Conservation (phyloP, 1,140 invertebrate species). For the Drosophila insularis region DNA sequence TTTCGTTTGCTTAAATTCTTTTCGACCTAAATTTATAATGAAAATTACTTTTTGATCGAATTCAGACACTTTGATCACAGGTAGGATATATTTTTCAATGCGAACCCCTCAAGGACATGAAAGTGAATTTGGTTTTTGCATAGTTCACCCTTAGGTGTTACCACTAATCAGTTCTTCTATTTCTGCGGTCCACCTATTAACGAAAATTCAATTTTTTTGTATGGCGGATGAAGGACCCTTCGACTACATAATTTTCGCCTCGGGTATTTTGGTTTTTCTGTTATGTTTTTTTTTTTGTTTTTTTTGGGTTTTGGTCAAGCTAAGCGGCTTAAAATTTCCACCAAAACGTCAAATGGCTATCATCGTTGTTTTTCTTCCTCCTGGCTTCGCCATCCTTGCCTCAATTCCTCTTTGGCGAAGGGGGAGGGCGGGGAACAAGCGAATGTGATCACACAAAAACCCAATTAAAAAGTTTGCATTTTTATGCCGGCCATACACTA, state of each 20-base stretch:
- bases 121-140: no score
- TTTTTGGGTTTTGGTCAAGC: slow-evolving; percentile 60
- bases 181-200: not conserved
- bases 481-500: slow-evolving; percentile 50
- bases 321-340: slow-evolving; percentile 74
- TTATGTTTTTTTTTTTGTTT: not conserved
- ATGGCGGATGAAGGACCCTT: slow-evolving; percentile 21
- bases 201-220: not conserved
- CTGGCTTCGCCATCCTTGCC: not conserved
- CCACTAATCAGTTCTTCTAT: no score
- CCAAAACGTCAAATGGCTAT: slow-evolving; percentile 71
- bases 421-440: not conserved
- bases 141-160: no score
- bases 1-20: not conserved
- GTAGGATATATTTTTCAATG: no score
- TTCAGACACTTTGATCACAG: not conserved
- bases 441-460: slow-evolving; percentile 74
- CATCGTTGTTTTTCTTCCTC: slow-evolving; percentile 44
- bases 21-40: not conserved
- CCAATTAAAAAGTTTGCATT: slow-evolving; percentile 81
- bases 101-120: not conserved
- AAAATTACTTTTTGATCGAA: not conserved
- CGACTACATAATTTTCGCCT: slow-evolving; percentile 37
- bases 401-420: not conserved
- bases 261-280: slow-evolving; percentile 27